A percentile compares a stretch with the other conserved stretches of the same genome.
These are phyloP conservation scores for Nycticebus coucang DNA, from an alignment of 2,113 vertebrate genomes.

Conservation along the genomic window DNA sequence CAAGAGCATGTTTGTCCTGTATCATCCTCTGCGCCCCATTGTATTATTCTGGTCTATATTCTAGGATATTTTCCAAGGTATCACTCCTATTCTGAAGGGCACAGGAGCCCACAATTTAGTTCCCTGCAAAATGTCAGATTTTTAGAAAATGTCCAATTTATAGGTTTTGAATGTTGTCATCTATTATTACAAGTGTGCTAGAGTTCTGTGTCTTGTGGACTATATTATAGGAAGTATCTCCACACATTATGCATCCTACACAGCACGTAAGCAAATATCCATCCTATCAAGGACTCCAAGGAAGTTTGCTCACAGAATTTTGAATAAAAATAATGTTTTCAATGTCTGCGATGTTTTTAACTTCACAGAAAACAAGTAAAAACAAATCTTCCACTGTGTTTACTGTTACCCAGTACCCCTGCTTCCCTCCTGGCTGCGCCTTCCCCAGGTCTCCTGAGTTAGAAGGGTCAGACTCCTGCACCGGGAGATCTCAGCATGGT, in stretches of 20 bases:
- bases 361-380: not conserved
- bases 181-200: not conserved
- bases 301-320: slow-evolving; percentile 24
- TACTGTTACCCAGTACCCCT: not conserved
- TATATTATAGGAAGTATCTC: not conserved
- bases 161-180: not conserved
- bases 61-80: not conserved
- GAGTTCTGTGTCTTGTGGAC: not conserved
- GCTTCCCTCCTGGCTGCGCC: fast-evolving
- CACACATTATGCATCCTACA: not conserved
- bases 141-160: not conserved
- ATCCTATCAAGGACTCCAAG: not conserved
- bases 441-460: not conserved
- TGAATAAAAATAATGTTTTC: not conserved
- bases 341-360: not conserved
- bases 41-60: not conserved
- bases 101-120: not conserved
- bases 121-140: not conserved
- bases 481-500: not conserved
- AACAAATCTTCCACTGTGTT: not conserved
- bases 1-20: not conserved
- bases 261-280: not conserved
- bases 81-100: not conserved
- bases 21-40: not conserved
- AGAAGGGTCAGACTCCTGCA: not conserved